phyloP scores from a whole-genome alignment of 1,140 invertebrate species.

The Theocolax elegans region DNA sequence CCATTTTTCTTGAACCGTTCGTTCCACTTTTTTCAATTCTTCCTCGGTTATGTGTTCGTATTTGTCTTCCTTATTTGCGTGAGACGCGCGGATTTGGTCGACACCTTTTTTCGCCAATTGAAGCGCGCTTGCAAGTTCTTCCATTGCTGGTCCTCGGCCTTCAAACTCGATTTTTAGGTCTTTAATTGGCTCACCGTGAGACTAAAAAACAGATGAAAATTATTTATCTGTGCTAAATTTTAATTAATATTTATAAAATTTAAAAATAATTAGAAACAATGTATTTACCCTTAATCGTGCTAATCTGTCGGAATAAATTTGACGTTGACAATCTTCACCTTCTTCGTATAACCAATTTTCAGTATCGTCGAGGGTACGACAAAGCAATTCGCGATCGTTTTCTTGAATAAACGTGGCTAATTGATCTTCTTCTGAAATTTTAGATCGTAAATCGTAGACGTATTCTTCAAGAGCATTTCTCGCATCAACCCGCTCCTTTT shows the following conservation, averaged over 20 bases:
- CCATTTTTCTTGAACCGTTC: constrained; percentile 68
- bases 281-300: constrained; percentile 71
- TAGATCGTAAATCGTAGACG: constrained; percentile 93
- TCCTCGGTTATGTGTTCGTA: constrained; percentile 85
- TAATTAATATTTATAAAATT: too few species aligned
- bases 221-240: too few species aligned
- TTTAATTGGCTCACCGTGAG: constrained; percentile 87
- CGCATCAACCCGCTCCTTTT: constrained; percentile 94
- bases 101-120: constrained; percentile 81
- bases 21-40: constrained; percentile 80
- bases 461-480: constrained; percentile 98
- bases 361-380: constrained; percentile 80
- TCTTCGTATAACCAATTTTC: constrained; percentile 97
- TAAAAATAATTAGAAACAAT: neutral
- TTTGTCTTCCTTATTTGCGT: constrained; percentile 75
- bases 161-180: constrained; percentile 82
- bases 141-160: constrained; percentile 78
- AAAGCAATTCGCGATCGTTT: constrained; percentile 75
- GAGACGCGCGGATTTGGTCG: constrained; percentile 70
- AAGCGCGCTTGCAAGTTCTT: constrained; percentile 79
- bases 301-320: constrained; percentile 80
- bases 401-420: constrained; percentile 83
- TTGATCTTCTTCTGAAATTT: constrained; percentile 79
- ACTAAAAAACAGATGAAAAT: constrained; percentile 61
- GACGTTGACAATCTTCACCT: constrained; percentile 91